Evolutionary conservation across 2,113 vertebrate genomes (phyloP), one percentile per base, ranked within the genome.

Genomic region (Rallus limicola): DNA sequence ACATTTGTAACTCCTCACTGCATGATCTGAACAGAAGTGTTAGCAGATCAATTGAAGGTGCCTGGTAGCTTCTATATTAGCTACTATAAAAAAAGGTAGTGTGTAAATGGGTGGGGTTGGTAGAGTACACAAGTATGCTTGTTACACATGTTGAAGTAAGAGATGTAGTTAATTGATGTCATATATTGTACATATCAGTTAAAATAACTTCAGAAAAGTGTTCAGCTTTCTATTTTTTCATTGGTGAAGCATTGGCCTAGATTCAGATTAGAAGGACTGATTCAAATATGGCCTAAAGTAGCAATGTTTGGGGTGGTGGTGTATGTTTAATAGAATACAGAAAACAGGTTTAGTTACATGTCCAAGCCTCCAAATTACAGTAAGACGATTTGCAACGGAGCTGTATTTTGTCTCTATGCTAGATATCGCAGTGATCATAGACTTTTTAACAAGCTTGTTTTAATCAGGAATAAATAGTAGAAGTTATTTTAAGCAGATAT

Each of bases 381-480:
- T 55, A 94, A 94, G 40, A 91, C 38, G 24, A 90, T 94, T 91
- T 97, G 52, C 52, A 46, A 31, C 52, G 86, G 69, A 60, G 13
- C 3, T n/a, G 9, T 8, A 60, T 16, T 92, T 96, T 78, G 77
- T 17, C 74, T 85, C 53, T 59, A 53, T 74, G 38, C 67, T 74
- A 28, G 71, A 70, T 92, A 86, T 60, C 40, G 19, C 13, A 63
- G 5, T 53, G 13, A 28, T 77, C 76, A 82, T 55, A 93, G 31
- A 31, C 11, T 83, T 92, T 93, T 90, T 69, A 84, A 75, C 16
- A 84, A 72, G 31, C 5, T 96, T 89, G 44, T 82, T 93, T 96
- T 69, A 93, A 59, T 91, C 75, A 88, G 36, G 18, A 90, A 10
- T 55, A 69, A 80, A 55, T 42, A 93, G 23, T 28, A 80, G 46